Percentiles rank a stretch among this genome's conserved stretches.
Evolutionary conservation across 2,113 vertebrate genomes (phyloP).

Genomic region (Python bivittatus): DNA sequence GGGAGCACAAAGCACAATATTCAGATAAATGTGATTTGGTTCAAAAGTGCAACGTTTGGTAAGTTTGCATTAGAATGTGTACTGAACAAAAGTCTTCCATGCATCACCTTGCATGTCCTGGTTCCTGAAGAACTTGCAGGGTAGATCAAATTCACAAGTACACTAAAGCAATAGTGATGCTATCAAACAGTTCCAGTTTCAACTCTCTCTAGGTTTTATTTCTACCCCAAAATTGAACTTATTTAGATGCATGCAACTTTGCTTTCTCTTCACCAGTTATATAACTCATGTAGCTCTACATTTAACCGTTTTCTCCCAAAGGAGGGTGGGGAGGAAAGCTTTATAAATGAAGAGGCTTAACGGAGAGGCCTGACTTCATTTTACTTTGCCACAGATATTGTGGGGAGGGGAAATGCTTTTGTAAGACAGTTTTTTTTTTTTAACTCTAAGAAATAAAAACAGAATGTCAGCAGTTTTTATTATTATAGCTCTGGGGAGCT

Average conservation of each 20-base stretch:
- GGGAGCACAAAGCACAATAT: neutral
- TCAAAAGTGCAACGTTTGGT: neutral
- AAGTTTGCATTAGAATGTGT: neutral
- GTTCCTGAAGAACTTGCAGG: neutral
- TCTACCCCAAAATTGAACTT: neutral
- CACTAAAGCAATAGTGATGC: neutral
- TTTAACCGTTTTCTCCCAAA: neutral
- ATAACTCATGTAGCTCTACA: neutral
- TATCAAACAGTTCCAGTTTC: neutral
- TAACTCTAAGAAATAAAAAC: conserved; percentile 62
- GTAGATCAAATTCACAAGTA: neutral
- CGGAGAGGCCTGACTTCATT: conserved; percentile 24
- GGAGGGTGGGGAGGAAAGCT: neutral
- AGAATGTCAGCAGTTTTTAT: conserved; percentile 72
- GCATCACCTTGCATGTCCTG: neutral
- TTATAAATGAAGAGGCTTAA: conserved; percentile 23
- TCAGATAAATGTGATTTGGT: neutral
- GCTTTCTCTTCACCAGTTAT: neutral
- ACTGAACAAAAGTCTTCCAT: neutral
- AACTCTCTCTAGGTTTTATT: neutral
- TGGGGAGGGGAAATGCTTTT: conserved; percentile 6
- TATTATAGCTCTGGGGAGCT: conserved; percentile 68
- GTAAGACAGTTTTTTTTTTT: conserved; percentile 44
- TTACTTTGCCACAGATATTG: conserved; percentile 19
- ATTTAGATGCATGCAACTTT: neutral